These are phyloP conservation scores for Campaea margaritaria DNA, from an alignment of 2,888 invertebrate species.

Conservation along the genomic window DNA sequence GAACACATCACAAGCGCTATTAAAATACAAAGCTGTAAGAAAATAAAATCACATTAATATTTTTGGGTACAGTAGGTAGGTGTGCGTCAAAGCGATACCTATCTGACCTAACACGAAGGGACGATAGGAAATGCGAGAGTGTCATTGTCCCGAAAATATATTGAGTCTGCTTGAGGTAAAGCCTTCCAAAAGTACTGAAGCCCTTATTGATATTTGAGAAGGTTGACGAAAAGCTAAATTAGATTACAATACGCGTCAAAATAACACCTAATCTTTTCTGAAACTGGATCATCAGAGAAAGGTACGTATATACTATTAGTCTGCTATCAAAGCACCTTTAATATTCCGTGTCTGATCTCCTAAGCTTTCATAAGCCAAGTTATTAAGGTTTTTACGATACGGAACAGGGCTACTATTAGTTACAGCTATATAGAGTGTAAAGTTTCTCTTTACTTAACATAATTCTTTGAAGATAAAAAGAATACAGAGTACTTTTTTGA, in stretches of 20 bases:
- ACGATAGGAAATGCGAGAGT: conserved; percentile 10
- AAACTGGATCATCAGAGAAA: too few relatives aligned
- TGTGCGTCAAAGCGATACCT: conserved; percentile 6
- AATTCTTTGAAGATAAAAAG: too few relatives aligned
- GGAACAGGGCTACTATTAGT: conserved; percentile 10
- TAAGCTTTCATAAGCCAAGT: conserved; percentile 10
- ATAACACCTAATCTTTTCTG: neutral
- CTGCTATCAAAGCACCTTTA: conserved; percentile 6
- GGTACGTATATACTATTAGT: neutral
- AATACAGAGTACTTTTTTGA: too few relatives aligned
- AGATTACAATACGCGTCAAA: neutral
- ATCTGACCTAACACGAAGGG: conserved; percentile 10
- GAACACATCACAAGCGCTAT: too few relatives aligned
- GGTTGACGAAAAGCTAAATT: neutral
- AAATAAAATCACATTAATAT: neutral
- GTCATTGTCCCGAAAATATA: conserved; percentile 21
- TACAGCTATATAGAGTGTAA: too few relatives aligned
- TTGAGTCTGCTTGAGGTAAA: conserved; percentile 3
- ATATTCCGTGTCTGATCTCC: conserved; percentile 6
- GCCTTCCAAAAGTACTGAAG: neutral
- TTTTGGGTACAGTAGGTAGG: neutral
- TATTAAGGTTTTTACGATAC: conserved; percentile 26
- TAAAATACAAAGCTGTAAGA: neutral
- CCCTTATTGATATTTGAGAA: neutral
- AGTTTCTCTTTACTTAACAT: too few relatives aligned